Conservation (phyloP, 1,140 invertebrate species). For the Bombus consobrinus region DNA sequence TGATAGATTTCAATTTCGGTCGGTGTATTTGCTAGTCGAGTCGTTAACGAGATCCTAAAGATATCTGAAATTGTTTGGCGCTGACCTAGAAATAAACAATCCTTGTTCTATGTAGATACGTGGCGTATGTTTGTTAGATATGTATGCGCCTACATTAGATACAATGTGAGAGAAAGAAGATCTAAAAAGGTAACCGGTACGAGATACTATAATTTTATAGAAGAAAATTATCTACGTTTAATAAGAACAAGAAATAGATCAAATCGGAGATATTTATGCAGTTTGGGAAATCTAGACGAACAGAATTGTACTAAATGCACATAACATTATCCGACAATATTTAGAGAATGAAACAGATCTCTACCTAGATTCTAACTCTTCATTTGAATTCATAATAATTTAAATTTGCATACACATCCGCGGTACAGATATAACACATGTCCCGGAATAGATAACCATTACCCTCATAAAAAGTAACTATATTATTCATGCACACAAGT, state of each 20-base stretch:
- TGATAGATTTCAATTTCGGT: conserved; percentile 18
- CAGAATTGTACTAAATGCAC: no score
- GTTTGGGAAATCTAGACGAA: background rate
- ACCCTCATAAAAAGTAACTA: background rate
- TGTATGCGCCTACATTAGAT: background rate
- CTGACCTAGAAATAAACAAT: conserved; percentile 1
- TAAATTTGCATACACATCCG: background rate
- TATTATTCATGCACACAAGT: background rate
- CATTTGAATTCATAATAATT: background rate
- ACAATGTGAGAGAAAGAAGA: background rate
- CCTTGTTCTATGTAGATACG: background rate
- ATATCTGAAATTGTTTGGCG: conserved; percentile 23
- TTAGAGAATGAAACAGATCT: background rate
- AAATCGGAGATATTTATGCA: background rate
- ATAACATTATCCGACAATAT: background rate
- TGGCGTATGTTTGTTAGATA: background rate
- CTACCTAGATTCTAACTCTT: background rate
- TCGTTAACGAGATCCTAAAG: background rate
- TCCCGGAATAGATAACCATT: background rate
- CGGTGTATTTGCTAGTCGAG: background rate
- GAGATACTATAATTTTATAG: background rate
- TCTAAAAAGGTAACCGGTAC: background rate
- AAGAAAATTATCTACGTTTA: background rate
- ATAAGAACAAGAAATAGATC: background rate
- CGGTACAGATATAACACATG: background rate